A percentile compares a stretch with the other conserved stretches of the same genome.
Conservation (phyloP, 2,888 invertebrate species). For the Hemistola chrysoprasaria region DNA sequence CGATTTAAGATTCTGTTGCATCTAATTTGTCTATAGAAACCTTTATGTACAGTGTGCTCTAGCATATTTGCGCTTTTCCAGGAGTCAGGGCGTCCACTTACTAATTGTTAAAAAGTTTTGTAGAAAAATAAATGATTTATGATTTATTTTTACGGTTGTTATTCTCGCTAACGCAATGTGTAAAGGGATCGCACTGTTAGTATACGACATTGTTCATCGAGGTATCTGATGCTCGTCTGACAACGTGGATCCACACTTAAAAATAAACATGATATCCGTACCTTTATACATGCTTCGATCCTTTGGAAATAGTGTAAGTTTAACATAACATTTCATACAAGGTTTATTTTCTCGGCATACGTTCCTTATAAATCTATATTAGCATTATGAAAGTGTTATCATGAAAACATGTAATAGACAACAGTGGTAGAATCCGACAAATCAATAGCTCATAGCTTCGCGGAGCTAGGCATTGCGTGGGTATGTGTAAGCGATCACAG, state of each 20-base stretch:
- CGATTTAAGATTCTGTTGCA: too few species aligned
- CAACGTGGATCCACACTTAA: too few species aligned
- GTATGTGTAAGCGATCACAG: constrained; percentile 79
- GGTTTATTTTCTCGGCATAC: constrained; percentile 15
- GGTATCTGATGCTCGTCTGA: too few species aligned
- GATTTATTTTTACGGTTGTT: constrained; percentile 56
- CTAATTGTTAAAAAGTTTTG: too few species aligned
- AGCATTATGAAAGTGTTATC: constrained; percentile 41
- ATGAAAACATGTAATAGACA: constrained; percentile 72
- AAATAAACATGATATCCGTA: too few species aligned
- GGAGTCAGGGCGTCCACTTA: too few species aligned
- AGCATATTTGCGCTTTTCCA: too few species aligned
- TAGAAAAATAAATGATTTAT: too few species aligned
- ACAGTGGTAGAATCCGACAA: constrained; percentile 67
- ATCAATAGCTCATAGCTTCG: constrained; percentile 69
- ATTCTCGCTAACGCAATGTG: constrained; percentile 8
- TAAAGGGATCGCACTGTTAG: constrained; percentile 5
- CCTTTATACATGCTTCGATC: constrained; percentile 6
- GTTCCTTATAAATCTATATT: constrained; percentile 17
- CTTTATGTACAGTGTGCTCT: constrained; percentile 68
- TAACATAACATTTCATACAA: background rate
- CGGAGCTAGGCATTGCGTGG: constrained; percentile 79
- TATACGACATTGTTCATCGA: too few species aligned
- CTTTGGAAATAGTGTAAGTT: constrained; percentile 3
- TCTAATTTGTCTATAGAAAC: constrained; percentile 18